These are phyloP conservation scores for Nothobranchius furzeri DNA, from an alignment of 2,113 vertebrate genomes.

Conservation along the genomic window DNA sequence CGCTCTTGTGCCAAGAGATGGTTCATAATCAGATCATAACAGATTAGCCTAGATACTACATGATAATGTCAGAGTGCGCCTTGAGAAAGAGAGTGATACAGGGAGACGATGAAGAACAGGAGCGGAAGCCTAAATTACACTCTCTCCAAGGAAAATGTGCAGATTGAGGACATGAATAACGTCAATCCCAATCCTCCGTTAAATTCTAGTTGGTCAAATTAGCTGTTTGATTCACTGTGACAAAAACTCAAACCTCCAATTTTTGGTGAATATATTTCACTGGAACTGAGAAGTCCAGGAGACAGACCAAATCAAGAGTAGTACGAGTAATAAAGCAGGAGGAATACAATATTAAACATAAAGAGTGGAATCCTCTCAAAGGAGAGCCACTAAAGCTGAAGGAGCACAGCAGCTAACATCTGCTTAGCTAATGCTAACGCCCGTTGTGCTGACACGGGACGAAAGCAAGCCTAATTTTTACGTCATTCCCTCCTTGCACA, in stretches of 20 bases:
- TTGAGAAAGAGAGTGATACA: conserved; percentile 72
- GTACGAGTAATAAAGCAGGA: conserved; percentile 46
- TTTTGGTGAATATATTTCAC: too few species aligned
- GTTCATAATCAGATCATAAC: conserved; percentile 83
- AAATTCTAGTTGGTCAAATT: not conserved
- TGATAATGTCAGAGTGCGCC: conserved; percentile 81
- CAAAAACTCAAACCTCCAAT: too few species aligned
- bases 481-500: conserved; percentile 69
- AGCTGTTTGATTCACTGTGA: conserved; percentile 11
- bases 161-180: not conserved
- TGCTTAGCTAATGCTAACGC: conserved; percentile 62
- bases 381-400: conserved; percentile 61
- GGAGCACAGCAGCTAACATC: conserved; percentile 41
- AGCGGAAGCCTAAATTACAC: conserved; percentile 16
- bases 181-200: not conserved
- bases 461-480: conserved; percentile 70
- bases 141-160: conserved; percentile 3
- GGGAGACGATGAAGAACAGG: conserved; percentile 12
- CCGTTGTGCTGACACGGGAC: conserved; percentile 52
- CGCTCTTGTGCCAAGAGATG: conserved; percentile 40
- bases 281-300: conserved; percentile 17
- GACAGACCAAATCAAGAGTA: conserved; percentile 13
- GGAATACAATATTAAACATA: conserved; percentile 38
- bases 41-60: conserved; percentile 79
- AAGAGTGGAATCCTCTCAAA: conserved; percentile 29